Evolutionary conservation across 2,113 vertebrate genomes (phyloP), one percentile per base, ranked within the genome.

Genomic region (Cheilinus undulatus): DNA sequence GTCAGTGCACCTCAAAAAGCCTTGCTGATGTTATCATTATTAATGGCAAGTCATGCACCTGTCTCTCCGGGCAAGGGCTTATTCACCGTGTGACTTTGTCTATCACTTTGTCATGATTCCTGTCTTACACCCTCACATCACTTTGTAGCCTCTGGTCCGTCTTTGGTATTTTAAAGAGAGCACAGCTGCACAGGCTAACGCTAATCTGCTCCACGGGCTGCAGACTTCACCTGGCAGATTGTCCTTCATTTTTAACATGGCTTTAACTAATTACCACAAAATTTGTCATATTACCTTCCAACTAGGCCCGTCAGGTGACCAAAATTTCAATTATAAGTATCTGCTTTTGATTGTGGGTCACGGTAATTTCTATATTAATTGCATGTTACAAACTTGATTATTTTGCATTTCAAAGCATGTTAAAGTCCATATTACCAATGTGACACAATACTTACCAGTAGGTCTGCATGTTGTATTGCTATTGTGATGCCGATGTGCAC

Each of bases 11-110:
- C 43, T 48, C 52, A 57, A 49, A 45, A 50, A 20, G 58, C 50
- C 38, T 51, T 3, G 42, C 68, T 60, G 59, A 70, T 70, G 63
- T 60, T 53, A 46, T 60, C 65, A 14, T 51, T 56, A 78, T 76
- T 79, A 60, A 84, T 79, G 74, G 67, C 6, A 27, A 69, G 72
- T 73, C 69, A 66, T 73, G 69, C 75, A 73, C 75, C 71, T 69
- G 60, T 83, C 73, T 86, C 81, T 88, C 56, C 1, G n/a, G 88
- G 84, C 83, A 67, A 86, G 70, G 83, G 45, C 83, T 85, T 60
- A 23, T 13, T 73, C 61, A 48, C 56, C 22, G n/a, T 13, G 34
- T 40, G 73, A 86, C 78, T 48, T 3, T 80, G 78, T 86, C 86
- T 84, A 56, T 83, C 82, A 67, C 78, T 82, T 45, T 71, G 54